Evolutionary conservation across 2,797 vertebrate genomes (phyloP).

Genomic region (Mormyrus proboscirostris): DNA sequence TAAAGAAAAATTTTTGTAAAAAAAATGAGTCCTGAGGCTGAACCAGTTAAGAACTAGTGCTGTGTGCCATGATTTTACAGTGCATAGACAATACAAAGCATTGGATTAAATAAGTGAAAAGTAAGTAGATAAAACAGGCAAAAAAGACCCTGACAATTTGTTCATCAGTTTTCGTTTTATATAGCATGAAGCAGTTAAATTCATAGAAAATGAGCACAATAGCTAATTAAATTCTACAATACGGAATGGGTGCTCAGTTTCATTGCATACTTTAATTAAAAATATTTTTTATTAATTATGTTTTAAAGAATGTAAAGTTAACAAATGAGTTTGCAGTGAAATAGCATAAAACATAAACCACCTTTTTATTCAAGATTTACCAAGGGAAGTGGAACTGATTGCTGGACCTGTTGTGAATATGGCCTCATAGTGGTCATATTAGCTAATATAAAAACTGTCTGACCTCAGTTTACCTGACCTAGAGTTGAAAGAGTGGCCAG

Average conservation of each 20-base stretch:
- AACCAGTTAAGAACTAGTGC: not conserved
- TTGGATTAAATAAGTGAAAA: not conserved
- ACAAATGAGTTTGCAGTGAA: not conserved
- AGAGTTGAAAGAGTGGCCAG: not conserved
- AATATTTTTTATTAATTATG: not conserved
- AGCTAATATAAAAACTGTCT: not conserved
- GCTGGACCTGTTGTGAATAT: not conserved
- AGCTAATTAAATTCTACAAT: not conserved
- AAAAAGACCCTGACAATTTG: not conserved
- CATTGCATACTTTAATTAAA: not conserved
- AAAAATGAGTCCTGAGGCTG: not conserved
- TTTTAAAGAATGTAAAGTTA: not conserved
- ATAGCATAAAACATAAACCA: not conserved
- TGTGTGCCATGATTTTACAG: not conserved
- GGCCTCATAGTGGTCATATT: not conserved
- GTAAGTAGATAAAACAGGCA: not conserved
- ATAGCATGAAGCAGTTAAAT: not conserved
- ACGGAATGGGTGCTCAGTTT: not conserved
- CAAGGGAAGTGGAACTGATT: not conserved
- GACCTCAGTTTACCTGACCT: not conserved
- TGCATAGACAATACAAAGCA: not conserved
- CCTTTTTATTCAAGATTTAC: not conserved
- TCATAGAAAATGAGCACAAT: not conserved
- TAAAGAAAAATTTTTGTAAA: not conserved
- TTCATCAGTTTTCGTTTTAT: not conserved